Conservation (phyloP, 2,888 invertebrate species). For the Lasioglossum pauxillum region DNA sequence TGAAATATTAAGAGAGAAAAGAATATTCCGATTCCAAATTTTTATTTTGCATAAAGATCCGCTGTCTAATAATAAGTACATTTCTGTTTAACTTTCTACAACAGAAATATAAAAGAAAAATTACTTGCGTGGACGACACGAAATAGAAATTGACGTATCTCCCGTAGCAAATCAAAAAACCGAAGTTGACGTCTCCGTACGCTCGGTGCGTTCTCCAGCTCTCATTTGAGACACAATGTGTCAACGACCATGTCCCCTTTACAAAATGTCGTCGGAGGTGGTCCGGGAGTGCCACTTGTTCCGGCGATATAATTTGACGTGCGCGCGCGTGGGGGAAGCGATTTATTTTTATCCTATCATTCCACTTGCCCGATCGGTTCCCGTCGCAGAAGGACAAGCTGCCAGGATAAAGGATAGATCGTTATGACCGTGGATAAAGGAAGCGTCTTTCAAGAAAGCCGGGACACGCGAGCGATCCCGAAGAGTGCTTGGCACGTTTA, state of each 20-base stretch:
- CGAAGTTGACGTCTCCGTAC: neutral
- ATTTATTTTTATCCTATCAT: conserved; percentile 63
- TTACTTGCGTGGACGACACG: neutral
- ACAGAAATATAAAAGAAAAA: neutral
- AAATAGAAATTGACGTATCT: neutral
- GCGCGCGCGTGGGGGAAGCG: conserved; percentile 32
- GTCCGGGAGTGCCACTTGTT: neutral
- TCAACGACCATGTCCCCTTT: neutral
- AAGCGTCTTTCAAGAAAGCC: conserved; percentile 52
- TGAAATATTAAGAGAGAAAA: too few relatives aligned
- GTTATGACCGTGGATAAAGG: conserved; percentile 61
- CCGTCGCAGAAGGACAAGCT: conserved; percentile 55
- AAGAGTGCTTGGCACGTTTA: conserved; percentile 67
- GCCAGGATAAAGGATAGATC: conserved; percentile 67
- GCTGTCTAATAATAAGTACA: too few relatives aligned
- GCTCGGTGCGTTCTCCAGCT: too few relatives aligned
- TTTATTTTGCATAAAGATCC: too few relatives aligned
- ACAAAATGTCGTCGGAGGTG: neutral
- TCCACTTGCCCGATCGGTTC: conserved; percentile 59
- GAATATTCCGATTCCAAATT: too few relatives aligned
- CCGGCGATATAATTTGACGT: conserved; percentile 38
- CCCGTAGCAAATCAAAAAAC: neutral
- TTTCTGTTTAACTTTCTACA: too few relatives aligned
- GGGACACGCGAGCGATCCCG: conserved; percentile 63
- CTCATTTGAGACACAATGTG: neutral